phyloP scores from a whole-genome alignment of 2,888 invertebrate genomes.

The Amorpha juglandis region DNA sequence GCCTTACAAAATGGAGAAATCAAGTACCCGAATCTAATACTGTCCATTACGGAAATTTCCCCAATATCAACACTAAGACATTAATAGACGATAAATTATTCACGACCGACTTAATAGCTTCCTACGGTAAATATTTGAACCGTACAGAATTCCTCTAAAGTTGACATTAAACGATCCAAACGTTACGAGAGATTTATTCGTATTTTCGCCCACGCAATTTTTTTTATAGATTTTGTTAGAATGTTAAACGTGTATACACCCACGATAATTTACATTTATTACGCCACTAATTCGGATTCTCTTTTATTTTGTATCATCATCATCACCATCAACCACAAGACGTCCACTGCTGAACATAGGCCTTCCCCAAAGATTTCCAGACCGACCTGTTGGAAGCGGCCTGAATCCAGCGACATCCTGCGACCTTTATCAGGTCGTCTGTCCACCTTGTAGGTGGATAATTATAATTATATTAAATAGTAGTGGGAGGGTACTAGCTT shows the following conservation, averaged over 20 bases:
- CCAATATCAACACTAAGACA: conserved; percentile 17
- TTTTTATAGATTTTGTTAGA: background rate
- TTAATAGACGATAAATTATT: conserved; percentile 24
- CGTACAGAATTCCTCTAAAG: conserved; percentile 9
- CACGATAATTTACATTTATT: background rate
- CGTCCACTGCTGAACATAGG: too few relatives aligned
- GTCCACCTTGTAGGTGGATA: too few relatives aligned
- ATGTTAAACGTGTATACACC: background rate
- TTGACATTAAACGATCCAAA: conserved; percentile 10
- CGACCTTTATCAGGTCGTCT: too few relatives aligned
- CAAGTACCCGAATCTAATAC: background rate
- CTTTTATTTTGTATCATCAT: background rate
- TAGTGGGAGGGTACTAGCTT: too few relatives aligned
- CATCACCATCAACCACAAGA: too few relatives aligned
- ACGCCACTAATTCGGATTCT: background rate
- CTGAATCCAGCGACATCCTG: too few relatives aligned
- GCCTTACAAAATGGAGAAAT: background rate
- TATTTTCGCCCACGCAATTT: conserved; percentile 8
- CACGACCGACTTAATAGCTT: conserved; percentile 18
- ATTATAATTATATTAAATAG: too few relatives aligned
- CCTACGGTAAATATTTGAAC: conserved; percentile 18
- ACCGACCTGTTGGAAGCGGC: too few relatives aligned
- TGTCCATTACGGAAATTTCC: conserved; percentile 1
- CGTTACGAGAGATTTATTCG: background rate
- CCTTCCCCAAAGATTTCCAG: too few relatives aligned